phyloP scores from a whole-genome alignment of 2,113 vertebrate genomes.

The Aldabrachelys gigantea region DNA sequence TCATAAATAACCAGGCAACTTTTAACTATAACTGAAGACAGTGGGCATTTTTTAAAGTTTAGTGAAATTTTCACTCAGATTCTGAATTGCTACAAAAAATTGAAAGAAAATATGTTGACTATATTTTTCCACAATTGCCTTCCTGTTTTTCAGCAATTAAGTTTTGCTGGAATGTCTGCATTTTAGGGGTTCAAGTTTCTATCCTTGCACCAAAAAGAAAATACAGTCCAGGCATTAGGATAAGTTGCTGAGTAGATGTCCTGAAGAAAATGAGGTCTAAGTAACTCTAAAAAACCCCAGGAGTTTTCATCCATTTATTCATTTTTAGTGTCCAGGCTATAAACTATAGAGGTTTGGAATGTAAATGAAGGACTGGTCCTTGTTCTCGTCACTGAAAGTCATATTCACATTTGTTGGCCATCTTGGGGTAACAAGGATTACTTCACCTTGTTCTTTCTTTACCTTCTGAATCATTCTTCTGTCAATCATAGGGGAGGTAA shows the following conservation, averaged over 20 bases:
- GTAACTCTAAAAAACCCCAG: not conserved
- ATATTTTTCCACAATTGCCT: not conserved
- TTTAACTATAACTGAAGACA: no score
- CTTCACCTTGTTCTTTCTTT: no score
- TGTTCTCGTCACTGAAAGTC: no score
- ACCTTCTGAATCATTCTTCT: no score
- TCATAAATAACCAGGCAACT: no score
- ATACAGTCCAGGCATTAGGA: not conserved
- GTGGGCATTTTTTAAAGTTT: no score
- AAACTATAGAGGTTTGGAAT: no score
- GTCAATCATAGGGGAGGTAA: no score
- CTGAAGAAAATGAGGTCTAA: not conserved
- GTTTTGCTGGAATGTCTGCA: not conserved
- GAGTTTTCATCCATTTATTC: not conserved
- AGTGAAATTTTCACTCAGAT: not conserved
- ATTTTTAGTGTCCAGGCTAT: not conserved
- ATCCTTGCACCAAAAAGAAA: not conserved
- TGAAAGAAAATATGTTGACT: fast-evolving
- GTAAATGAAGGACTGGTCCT: no score
- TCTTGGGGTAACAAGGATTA: no score
- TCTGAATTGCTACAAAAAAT: not conserved
- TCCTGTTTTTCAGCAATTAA: not conserved
- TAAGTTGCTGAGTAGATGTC: not conserved
- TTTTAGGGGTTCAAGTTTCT: not conserved
- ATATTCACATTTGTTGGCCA: no score